A percentile compares a stretch with the other conserved stretches of the same genome.
These are phyloP conservation scores for Idaea aversata DNA, from an alignment of 2,888 invertebrate genomes.

Conservation along the genomic window DNA sequence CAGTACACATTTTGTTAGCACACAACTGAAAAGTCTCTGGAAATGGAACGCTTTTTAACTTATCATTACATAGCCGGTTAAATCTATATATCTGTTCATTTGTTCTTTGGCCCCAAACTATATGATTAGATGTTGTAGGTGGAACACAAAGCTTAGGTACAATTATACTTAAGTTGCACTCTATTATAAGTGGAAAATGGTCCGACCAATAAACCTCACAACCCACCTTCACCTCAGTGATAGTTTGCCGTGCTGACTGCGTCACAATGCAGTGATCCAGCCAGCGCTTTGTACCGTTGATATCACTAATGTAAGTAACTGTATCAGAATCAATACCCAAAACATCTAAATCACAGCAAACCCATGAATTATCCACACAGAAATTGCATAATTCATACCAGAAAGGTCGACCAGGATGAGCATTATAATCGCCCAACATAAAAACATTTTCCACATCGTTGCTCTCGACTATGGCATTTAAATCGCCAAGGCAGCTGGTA, in stretches of 20 bases:
- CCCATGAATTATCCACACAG: conserved; percentile 26
- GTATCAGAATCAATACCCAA: conserved; percentile 19
- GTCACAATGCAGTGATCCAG: conserved; percentile 12
- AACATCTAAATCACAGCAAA: conserved; percentile 24
- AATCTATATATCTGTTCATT: conserved; percentile 4
- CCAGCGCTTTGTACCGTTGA: conserved; percentile 15
- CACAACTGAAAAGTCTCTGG: not conserved
- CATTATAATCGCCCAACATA: conserved; percentile 30
- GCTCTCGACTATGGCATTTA: conserved; percentile 22
- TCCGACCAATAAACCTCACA: conserved; percentile 16
- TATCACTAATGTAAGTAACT: conserved; percentile 21
- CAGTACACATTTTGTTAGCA: conserved; percentile 1
- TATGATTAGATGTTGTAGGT: not conserved
- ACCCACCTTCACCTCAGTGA: not conserved
- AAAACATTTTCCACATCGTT: conserved; percentile 19
- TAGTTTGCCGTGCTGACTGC: not conserved
- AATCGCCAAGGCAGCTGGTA: conserved; percentile 23
- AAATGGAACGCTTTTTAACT: not conserved
- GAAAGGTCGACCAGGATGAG: conserved; percentile 27
- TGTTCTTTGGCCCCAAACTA: conserved; percentile 8
- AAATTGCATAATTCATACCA: conserved; percentile 19
- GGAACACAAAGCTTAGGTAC: not conserved
- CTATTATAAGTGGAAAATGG: conserved; percentile 14
- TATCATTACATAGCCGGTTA: not conserved
- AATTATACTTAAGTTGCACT: conserved; percentile 15